These are phyloP conservation scores for Solea solea DNA, from an alignment of 2,113 vertebrate genomes.

Conservation along the genomic window DNA sequence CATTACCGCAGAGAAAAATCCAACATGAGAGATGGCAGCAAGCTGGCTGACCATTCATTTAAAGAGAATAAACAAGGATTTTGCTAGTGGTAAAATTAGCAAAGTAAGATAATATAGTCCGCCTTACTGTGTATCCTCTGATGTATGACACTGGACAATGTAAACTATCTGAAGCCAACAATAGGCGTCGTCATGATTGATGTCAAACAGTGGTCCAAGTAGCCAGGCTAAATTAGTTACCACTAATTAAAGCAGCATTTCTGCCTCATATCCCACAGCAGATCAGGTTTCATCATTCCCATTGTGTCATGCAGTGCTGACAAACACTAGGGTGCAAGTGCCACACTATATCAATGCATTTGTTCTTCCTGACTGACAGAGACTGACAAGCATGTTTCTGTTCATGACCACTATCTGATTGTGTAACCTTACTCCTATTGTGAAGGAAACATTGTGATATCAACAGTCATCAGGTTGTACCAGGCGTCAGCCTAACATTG, in stretches of 20 bases:
- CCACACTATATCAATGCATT: neutral
- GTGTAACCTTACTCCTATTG: neutral
- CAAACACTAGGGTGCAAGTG: slow-evolving; percentile 11
- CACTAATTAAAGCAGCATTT: slow-evolving; percentile 46
- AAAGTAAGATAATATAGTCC: slow-evolving; percentile 59
- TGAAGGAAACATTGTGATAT: slow-evolving; percentile 26
- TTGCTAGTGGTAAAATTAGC: slow-evolving; percentile 62
- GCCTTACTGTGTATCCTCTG: slow-evolving; percentile 39
- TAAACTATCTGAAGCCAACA: slow-evolving; percentile 25
- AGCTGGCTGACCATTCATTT: slow-evolving; percentile 48
- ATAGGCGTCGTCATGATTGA: slow-evolving; percentile 30
- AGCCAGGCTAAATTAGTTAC: slow-evolving; percentile 46
- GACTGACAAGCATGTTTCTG: slow-evolving; percentile 29
- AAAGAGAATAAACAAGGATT: slow-evolving; percentile 31
- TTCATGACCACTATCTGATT: slow-evolving; percentile 27
- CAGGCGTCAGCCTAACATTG: slow-evolving; percentile 23
- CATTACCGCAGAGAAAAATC: slow-evolving; percentile 53
- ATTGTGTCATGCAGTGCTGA: slow-evolving; percentile 32
- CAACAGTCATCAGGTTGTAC: slow-evolving; percentile 17
- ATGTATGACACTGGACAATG: slow-evolving; percentile 36
- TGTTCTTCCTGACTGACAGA: slow-evolving; percentile 22
- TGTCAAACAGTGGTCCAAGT: slow-evolving; percentile 63
- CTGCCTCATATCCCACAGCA: slow-evolving; percentile 1
- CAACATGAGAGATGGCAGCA: slow-evolving; percentile 70
- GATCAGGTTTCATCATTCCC: slow-evolving; percentile 54